A percentile compares a stretch with the other conserved stretches of the same genome.
Evolutionary conservation across 2,113 vertebrate genomes (phyloP).

Genomic region (Pteropus alecto): DNA sequence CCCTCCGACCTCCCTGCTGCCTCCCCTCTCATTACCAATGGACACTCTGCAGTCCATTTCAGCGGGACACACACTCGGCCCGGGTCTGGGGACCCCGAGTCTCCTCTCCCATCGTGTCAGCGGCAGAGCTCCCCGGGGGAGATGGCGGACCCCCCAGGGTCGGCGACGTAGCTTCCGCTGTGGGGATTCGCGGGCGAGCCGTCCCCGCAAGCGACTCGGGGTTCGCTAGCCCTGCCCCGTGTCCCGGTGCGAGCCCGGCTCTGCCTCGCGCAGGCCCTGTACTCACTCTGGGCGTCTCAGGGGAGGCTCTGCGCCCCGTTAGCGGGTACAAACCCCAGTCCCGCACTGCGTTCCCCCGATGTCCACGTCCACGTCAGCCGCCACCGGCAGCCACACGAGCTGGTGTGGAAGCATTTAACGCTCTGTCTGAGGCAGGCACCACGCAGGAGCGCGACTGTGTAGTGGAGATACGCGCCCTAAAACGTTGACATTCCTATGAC

Average conservation of each 20-base stretch:
- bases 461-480: neutral
- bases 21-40: neutral
- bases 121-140: no score
- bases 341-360: accelerated
- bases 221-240: neutral
- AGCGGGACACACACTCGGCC: neutral
- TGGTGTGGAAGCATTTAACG: neutral
- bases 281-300: neutral
- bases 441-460: neutral
- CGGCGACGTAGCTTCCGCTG: neutral
- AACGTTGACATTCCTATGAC: neutral
- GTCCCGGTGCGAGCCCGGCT: neutral
- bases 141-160: neutral
- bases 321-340: neutral
- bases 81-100: neutral
- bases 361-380: neutral
- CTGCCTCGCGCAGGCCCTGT: neutral
- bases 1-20: neutral
- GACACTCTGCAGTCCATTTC: no score
- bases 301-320: neutral
- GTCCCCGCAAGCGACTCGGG: neutral
- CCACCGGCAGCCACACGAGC: neutral
- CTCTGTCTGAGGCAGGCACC: neutral
- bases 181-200: no score
- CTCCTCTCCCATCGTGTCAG: no score